Evolutionary conservation across 2,888 invertebrate genomes (phyloP).

Genomic region (Leptinotarsa peninsularis): DNA sequence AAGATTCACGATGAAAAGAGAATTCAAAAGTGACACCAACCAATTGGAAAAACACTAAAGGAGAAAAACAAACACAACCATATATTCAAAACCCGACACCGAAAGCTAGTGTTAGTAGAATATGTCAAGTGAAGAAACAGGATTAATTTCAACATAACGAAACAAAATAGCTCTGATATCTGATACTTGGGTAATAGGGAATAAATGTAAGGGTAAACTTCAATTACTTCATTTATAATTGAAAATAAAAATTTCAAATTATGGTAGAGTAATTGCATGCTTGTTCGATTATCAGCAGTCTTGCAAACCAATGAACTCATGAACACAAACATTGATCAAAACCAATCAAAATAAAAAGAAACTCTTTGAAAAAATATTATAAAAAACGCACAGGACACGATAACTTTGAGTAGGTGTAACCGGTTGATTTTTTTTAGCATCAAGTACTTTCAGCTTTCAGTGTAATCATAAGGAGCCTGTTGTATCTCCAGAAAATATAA

Average conservation of each 20-base stretch:
- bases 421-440: background rate
- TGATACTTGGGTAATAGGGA: slow-evolving; percentile 48
- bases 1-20: background rate
- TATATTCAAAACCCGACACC: slow-evolving; percentile 18
- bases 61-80: slow-evolving; percentile 17
- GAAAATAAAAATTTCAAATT: slow-evolving; percentile 21
- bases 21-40: slow-evolving; percentile 6
- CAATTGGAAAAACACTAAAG: background rate
- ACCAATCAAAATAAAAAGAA: slow-evolving; percentile 33
- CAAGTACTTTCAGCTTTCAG: background rate
- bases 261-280: slow-evolving; percentile 22
- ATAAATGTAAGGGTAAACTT: slow-evolving; percentile 27
- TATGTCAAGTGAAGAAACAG: slow-evolving; percentile 34
- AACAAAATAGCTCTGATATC: slow-evolving; percentile 58
- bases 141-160: slow-evolving; percentile 41
- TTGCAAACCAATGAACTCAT: slow-evolving; percentile 20
- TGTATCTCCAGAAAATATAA: no score
- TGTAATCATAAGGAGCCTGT: background rate
- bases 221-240: slow-evolving; percentile 15
- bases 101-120: slow-evolving; percentile 21
- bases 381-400: slow-evolving; percentile 36
- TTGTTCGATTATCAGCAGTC: slow-evolving; percentile 17
- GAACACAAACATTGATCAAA: slow-evolving; percentile 32
- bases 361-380: slow-evolving; percentile 27
- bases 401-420: slow-evolving; percentile 27